Evolutionary conservation across 2,888 invertebrate genomes (phyloP), one percentile per base, ranked within the genome.

Genomic region (Spialia ferax): DNA sequence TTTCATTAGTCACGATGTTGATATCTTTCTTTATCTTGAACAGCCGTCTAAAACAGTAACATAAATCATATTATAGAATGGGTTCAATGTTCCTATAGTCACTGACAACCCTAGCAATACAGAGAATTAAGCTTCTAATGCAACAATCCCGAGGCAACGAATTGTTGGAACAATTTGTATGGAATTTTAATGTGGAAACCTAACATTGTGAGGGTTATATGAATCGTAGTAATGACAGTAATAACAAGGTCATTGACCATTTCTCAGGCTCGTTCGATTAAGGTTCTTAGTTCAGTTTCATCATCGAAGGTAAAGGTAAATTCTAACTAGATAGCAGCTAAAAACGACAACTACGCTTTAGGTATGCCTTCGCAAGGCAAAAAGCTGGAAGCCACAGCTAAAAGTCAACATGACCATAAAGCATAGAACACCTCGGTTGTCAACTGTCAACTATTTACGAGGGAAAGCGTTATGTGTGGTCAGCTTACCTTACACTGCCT

Each of bases 171-270:
- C 42, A 60, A 66, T 66, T 60, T 54, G 59, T 66, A 59, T 29
- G 59, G 59, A 66, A 66, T 66, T 60, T 66, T 66, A 66, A 66
- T 60, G 59, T 66, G 65, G 65, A 60, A 66, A 66, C 65, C 59
- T 29, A 62, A 59, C 52, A 66, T 66, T 66, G 59, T 66, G 59
- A 26, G 38, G 59, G 38, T 54, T 66, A 42, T 66, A 66, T 65
- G 57, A 57, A 59, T 50, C 57, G 65, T 52, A 57, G 65, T 66
- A 66, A 66, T 66, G 52, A 54, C 59, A 38, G 59, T 66, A 66
- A 66, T 66, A 66, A 65, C 38, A 60, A 66, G 65, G 65, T 66
- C 52, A 26, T 60, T 29, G 59, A 60, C 65, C 65, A 59, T 35
- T 50, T 65, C 48, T 35, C 64, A 65, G 38, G 57, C 54, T 63